Conservation (phyloP, 2,797 vertebrate genomes). For the Tauraco hartlaubi region DNA sequence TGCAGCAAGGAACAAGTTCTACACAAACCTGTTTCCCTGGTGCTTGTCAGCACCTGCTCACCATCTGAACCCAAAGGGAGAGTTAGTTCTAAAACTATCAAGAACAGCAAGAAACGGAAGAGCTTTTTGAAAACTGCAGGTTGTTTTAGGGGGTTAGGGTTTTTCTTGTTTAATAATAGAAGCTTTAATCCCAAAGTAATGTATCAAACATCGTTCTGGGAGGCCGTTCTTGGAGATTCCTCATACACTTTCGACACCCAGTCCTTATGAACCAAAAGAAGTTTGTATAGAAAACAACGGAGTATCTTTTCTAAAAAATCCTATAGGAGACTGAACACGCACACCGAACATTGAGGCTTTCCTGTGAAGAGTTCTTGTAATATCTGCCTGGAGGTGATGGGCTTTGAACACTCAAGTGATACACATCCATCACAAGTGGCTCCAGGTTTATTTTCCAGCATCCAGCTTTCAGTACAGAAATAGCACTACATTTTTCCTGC, state of each 20-base stretch:
- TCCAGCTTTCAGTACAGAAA: neutral
- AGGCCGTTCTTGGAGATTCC: neutral
- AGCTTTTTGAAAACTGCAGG: neutral
- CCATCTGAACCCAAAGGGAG: neutral
- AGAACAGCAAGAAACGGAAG: neutral
- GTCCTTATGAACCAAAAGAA: neutral
- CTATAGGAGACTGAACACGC: neutral
- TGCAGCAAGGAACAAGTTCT: neutral
- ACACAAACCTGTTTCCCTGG: neutral
- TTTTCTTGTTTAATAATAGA: neutral
- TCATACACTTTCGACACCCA: neutral
- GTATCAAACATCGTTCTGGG: neutral
- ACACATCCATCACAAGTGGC: neutral
- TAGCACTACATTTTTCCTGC: neutral
- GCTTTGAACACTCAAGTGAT: neutral
- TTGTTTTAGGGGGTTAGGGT: neutral
- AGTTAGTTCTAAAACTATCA: neutral
- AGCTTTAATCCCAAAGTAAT: neutral
- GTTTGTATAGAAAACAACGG: neutral
- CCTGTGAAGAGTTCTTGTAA: neutral
- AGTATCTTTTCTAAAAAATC: neutral
- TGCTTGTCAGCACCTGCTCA: neutral
- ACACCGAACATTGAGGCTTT: neutral
- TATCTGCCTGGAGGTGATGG: neutral
- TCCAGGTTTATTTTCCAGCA: neutral